Base-by-base conservation (phyloP, 2,797 vertebrate genomes). In the Kryptopterus vitreolus region DNA sequence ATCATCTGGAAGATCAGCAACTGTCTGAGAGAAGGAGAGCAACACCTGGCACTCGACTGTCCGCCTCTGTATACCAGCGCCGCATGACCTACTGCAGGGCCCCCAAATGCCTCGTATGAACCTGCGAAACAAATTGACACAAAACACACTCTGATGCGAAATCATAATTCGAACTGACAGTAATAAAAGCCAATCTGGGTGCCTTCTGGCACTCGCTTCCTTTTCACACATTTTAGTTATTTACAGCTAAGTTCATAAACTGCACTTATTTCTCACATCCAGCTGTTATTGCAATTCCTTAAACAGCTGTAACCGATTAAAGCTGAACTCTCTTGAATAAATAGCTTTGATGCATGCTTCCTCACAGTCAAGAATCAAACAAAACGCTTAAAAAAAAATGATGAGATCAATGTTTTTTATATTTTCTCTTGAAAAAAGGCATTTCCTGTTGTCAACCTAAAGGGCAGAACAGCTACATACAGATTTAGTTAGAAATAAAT, bases 41-140 rank as follows among this genome's bases (percentile, higher is more conserved):
- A 98, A 87, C 82, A 99, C 96, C 86, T 97, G 98, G 88, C 98
- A 99, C 79, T 93, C 95, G 89, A 98, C 94, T 1, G 85, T 83
- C 22, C 98, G 92, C 31, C 89, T 90, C 88, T 97, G 97, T 68
- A 88, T 91, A 10, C 98, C 98, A 10, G 94, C 89, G 4, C 97
- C 98, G 26, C 98, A 99, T 2, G 96, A 95, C 76, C 92, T 93
- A 65, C 95, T 97, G 89, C 98, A 99, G 76, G 93, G 70, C 1
- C 95, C 95, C 98, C 98, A 99, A 66, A 94, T 91, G 78, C 95
- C 94, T 0, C 96, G 94, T 90, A 98, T 93, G 89, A 98, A 98
- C 84, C 98, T 99, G 88, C 3, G 71, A 78, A 82, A 58, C 35
- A 48, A 79, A 43, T 29, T 35, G 26, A 69, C 22, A 75, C 69